A percentile compares a stretch with the other conserved stretches of the same genome.
Conservation (phyloP, 1,140 invertebrate species). For the Brachionus rotundiformis region DNA sequence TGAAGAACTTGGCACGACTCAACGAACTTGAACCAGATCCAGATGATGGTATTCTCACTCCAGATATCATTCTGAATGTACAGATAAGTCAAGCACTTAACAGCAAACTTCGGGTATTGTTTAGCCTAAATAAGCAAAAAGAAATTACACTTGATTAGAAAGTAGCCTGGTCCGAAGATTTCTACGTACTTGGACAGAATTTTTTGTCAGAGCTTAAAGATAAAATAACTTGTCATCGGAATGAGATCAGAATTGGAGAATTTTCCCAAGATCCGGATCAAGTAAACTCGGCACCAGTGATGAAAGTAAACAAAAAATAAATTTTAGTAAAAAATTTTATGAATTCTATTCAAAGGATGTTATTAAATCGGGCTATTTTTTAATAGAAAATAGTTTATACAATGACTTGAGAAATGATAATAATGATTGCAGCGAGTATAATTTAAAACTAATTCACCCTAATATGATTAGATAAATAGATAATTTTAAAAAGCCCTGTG, state of each 20-base stretch:
- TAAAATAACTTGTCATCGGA: slow-evolving; percentile 33
- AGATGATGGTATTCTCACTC: not conserved
- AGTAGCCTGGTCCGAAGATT: slow-evolving; percentile 50
- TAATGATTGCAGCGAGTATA: slow-evolving; percentile 44
- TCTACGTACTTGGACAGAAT: slow-evolving; percentile 41
- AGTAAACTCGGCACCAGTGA: not conserved
- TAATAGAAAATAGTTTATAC: slow-evolving; percentile 33
- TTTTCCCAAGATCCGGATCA: slow-evolving; percentile 20
- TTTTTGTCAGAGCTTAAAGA: slow-evolving; percentile 25
- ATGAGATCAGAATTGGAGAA: slow-evolving; percentile 40
- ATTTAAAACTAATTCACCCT: not conserved
- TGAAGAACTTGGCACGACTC: slow-evolving; percentile 11
- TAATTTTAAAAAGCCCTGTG: too few species aligned
- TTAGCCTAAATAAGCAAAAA: too few species aligned
- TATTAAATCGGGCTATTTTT: slow-evolving; percentile 49
- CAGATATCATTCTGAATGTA: slow-evolving; percentile 35
- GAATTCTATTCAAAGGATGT: not conserved
- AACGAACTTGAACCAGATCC: slow-evolving; percentile 33
- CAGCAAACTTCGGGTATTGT: slow-evolving; percentile 30
- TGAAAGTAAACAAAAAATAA: slow-evolving; percentile 20
- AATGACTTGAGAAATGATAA: slow-evolving; percentile 25
- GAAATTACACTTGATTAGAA: not conserved
- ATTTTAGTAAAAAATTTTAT: not conserved
- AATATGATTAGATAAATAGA: not conserved
- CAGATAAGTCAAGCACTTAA: slow-evolving; percentile 40